These are phyloP conservation scores for Toxotes chatareus DNA, from an alignment of 2,113 vertebrate genomes.

Conservation along the genomic window DNA sequence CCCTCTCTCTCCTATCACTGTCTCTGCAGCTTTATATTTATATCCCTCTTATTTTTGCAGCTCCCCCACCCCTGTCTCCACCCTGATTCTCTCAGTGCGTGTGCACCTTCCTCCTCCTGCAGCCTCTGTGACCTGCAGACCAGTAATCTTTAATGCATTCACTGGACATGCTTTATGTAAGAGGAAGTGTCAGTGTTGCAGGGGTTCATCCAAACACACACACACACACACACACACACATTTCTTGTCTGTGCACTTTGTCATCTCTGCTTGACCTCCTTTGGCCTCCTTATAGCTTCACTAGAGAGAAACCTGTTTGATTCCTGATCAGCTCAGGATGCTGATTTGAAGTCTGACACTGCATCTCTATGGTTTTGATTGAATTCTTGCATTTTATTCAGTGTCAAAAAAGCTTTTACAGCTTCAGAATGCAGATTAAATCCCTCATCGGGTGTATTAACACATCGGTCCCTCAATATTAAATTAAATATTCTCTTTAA, in stretches of 20 bases:
- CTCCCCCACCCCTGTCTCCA: background rate
- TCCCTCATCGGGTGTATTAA: constrained; percentile 21
- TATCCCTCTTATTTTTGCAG: background rate
- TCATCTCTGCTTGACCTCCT: constrained; percentile 40
- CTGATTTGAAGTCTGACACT: background rate
- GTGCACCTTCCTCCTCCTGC: constrained; percentile 9
- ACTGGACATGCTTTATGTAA: constrained; percentile 46
- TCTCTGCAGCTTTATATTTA: constrained; percentile 9
- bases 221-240: constrained; percentile 6
- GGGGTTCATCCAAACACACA: background rate
- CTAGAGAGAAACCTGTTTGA: constrained; percentile 7
- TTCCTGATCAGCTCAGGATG: background rate
- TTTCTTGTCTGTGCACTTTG: constrained; percentile 5
- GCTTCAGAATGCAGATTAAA: constrained; percentile 21
- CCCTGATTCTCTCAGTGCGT: background rate
- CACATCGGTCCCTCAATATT: background rate
- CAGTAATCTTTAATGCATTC: constrained; percentile 42
- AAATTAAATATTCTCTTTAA: constrained; percentile 23
- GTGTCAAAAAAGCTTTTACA: background rate
- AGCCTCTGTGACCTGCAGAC: constrained; percentile 29
- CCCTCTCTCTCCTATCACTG: background rate
- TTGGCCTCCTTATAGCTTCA: constrained; percentile 7
- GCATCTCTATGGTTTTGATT: background rate
- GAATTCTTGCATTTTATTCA: background rate
- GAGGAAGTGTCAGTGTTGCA: constrained; percentile 36